Conservation (phyloP, 2,113 vertebrate genomes). For the Clarias magur region DNA sequence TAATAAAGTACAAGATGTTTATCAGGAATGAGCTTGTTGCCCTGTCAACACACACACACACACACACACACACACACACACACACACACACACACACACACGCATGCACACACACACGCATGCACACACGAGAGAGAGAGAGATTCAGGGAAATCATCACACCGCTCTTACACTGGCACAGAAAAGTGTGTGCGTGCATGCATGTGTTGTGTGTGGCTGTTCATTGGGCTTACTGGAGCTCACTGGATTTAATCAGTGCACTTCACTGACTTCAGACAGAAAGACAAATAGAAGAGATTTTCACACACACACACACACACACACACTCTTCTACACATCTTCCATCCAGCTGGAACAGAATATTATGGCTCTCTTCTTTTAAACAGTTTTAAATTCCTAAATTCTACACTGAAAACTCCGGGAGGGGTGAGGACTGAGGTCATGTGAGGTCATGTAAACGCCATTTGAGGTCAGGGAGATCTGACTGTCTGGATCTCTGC, state of each 20-base stretch:
- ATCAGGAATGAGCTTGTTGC: neutral
- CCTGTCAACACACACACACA: neutral
- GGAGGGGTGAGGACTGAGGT: too few relatives aligned
- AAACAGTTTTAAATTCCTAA: neutral
- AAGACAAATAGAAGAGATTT: neutral
- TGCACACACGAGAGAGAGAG: neutral
- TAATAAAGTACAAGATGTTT: neutral
- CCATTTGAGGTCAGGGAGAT: too few relatives aligned
- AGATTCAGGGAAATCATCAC: neutral
- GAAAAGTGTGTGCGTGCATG: neutral
- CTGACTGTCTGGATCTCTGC: too few relatives aligned
- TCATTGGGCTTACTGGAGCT: slow-evolving; percentile 3
- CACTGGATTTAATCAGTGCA: slow-evolving; percentile 8
- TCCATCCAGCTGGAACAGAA: neutral
- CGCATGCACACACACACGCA: neutral
- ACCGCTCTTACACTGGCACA: too few relatives aligned
- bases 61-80: too few relatives aligned
- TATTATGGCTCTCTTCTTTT: neutral
- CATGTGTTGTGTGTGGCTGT: neutral
- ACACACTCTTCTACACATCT: too few relatives aligned
- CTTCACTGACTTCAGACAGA: slow-evolving; percentile 13
- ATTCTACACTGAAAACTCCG: neutral
- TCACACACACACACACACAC: neutral
- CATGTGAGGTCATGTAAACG: too few relatives aligned
- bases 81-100: neutral